phyloP scores from a whole-genome alignment of 2,797 vertebrate species.

The Intellagama lesueurii region DNA sequence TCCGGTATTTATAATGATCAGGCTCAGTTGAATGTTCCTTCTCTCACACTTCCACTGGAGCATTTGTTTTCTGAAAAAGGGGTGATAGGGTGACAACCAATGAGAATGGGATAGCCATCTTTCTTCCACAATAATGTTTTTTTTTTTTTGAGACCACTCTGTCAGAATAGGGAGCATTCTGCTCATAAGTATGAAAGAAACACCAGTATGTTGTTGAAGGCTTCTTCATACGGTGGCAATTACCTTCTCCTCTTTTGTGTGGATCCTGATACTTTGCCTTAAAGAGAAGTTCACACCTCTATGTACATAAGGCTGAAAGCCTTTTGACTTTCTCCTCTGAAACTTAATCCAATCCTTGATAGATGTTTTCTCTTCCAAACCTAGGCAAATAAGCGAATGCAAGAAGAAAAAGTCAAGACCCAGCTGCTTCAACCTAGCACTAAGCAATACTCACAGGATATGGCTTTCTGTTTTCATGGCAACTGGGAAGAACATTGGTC shows the following conservation, averaged over 20 bases:
- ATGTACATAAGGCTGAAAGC: not conserved
- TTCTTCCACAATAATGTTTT: not conserved
- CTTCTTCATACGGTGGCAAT: too few relatives aligned
- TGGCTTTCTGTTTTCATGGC: not conserved
- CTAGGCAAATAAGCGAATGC: too few relatives aligned
- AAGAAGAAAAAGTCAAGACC: too few relatives aligned
- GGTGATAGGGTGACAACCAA: not conserved
- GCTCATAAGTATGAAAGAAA: too few relatives aligned
- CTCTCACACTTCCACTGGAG: not conserved
- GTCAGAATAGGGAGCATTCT: too few relatives aligned
- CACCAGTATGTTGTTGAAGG: too few relatives aligned
- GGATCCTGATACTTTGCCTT: not conserved
- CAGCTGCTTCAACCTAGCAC: not conserved
- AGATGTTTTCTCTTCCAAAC: too few relatives aligned
- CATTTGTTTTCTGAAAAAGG: not conserved
- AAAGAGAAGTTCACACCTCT: not conserved
- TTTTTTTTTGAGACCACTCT: not conserved
- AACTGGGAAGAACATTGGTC: too few relatives aligned
- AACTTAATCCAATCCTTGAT: not conserved
- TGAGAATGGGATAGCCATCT: not conserved
- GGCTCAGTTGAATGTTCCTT: not conserved
- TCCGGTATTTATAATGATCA: accelerated
- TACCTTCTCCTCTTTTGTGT: too few relatives aligned
- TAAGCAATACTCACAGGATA: not conserved
- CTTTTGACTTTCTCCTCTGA: not conserved